Evolutionary conservation across 2,888 invertebrate species (phyloP), one percentile per base, ranked within the genome.

Genomic region (Drosophila ustulata): DNA sequence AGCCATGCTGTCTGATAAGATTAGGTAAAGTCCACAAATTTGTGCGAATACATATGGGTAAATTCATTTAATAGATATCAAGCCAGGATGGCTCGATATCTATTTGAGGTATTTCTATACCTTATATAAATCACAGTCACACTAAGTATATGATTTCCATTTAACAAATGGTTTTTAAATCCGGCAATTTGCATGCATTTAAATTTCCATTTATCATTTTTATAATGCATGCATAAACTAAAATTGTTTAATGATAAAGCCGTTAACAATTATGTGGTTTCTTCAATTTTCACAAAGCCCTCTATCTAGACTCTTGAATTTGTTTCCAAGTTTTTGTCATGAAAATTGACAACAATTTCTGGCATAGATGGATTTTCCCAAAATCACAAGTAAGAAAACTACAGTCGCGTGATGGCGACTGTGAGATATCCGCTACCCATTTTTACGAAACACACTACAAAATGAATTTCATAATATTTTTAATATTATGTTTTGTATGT

Each of bases 141-240:
- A 41, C 9, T 23, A 18, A 45, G 18, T n/a, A 8, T 45, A 13
- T 58, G 34, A n/a, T 65, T 57, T 56, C 37, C 0, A 37, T 57
- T 65, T 62, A 71, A 82, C 53, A 61, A 73, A 83, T 83, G 67
- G 82, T 7, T 83, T 87, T 83, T 83, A 87, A 74, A 83, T 87
- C 88, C 76, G 43, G 13, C 66, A 74, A 87, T 83, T 83, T 83
- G 82, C 82, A 83, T 87, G 74, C 25, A 78, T 71, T 84, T 83
- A 83, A 83, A 83, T 67, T 52, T 57, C 82, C 79, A 87, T 87
- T 78, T 39, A 73, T 82, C 87, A 82, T 67, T 2, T 58, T 74
- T 83, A 80, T 83, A 77, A 80, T 76, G 49, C 71, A 5, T 47
- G 37, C 61, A 34, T 57, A 66, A 53, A 41, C 51, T 37, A 61